Conservation (phyloP, 2,888 invertebrate genomes). For the Melanchra persicariae region DNA sequence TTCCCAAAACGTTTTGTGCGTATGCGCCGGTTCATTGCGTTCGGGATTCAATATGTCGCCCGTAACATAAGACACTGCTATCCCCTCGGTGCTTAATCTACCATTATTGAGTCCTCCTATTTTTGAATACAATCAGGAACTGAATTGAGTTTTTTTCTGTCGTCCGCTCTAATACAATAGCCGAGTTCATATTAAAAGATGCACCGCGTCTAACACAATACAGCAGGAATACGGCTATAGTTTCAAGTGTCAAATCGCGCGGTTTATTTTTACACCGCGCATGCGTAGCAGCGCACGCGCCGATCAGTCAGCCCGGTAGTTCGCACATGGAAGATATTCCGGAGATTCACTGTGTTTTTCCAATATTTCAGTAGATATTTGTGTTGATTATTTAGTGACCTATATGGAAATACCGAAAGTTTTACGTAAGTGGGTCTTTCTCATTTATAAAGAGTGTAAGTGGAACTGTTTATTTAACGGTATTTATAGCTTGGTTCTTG, state of each 20-base stretch:
- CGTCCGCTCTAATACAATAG: no score
- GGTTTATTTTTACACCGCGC: conserved; percentile 75
- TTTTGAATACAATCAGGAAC: no score
- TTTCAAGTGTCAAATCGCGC: conserved; percentile 63
- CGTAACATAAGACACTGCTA: no score
- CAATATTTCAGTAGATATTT: background rate
- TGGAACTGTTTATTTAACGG: background rate
- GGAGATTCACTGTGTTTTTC: conserved; percentile 12
- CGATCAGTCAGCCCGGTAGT: conserved; percentile 53
- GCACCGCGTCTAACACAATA: conserved; percentile 8
- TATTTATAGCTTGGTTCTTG: conserved; percentile 31
- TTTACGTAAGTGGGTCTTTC: conserved; percentile 37
- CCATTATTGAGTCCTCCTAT: no score
- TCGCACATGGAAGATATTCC: conserved; percentile 53
- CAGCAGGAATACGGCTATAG: conserved; percentile 53
- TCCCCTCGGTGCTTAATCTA: no score
- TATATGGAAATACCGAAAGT: conserved; percentile 6
- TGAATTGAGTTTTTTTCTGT: no score
- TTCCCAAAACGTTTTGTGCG: no score
- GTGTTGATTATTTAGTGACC: conserved; percentile 1
- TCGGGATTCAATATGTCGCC: no score
- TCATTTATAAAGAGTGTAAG: background rate
- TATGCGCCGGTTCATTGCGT: no score
- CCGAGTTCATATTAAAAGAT: background rate
- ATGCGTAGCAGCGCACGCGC: conserved; percentile 62